Evolutionary conservation across 2,888 invertebrate species (phyloP).

Genomic region (Scaptomyza tumidula): DNA sequence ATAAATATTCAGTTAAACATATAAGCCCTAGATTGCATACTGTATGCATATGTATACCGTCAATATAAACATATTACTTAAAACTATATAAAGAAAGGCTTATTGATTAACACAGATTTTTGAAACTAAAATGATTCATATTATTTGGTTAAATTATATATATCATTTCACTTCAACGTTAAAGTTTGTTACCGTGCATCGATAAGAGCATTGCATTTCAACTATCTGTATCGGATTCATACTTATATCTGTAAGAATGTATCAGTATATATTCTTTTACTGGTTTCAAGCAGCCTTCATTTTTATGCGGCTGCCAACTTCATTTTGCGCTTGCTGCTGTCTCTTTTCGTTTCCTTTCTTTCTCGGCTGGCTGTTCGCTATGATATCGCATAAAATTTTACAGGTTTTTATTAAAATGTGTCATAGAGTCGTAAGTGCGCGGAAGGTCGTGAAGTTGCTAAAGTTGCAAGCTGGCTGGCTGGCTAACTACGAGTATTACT

Average conservation of each 20-base stretch:
- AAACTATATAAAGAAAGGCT: too few relatives aligned
- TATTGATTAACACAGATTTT: too few relatives aligned
- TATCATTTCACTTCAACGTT: too few relatives aligned
- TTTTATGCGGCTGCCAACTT: slow-evolving; percentile 60
- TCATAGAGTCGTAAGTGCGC: slow-evolving; percentile 31
- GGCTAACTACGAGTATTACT: slow-evolving; percentile 56
- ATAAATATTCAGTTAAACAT: too few relatives aligned
- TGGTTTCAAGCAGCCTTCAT: slow-evolving; percentile 33
- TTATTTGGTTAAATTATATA: background rate
- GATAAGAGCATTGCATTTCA: slow-evolving; percentile 25
- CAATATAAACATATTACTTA: too few relatives aligned
- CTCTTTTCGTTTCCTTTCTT: background rate
- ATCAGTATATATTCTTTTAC: slow-evolving; percentile 21
- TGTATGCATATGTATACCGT: too few relatives aligned
- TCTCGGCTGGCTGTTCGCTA: slow-evolving; percentile 1
- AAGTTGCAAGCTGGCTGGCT: slow-evolving; percentile 31
- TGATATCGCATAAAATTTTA: slow-evolving; percentile 67
- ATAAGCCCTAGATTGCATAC: too few relatives aligned
- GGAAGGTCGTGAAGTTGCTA: slow-evolving; percentile 1
- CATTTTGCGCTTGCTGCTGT: slow-evolving; percentile 8
- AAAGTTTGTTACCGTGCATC: slow-evolving; percentile 36
- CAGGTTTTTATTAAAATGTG: slow-evolving; percentile 73
- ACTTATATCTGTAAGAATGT: slow-evolving; percentile 6
- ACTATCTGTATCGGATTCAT: slow-evolving; percentile 30
- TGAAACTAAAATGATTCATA: too few relatives aligned